These are phyloP conservation scores for Falco cherrug DNA, from an alignment of 2,797 vertebrate species.

Conservation along the genomic window DNA sequence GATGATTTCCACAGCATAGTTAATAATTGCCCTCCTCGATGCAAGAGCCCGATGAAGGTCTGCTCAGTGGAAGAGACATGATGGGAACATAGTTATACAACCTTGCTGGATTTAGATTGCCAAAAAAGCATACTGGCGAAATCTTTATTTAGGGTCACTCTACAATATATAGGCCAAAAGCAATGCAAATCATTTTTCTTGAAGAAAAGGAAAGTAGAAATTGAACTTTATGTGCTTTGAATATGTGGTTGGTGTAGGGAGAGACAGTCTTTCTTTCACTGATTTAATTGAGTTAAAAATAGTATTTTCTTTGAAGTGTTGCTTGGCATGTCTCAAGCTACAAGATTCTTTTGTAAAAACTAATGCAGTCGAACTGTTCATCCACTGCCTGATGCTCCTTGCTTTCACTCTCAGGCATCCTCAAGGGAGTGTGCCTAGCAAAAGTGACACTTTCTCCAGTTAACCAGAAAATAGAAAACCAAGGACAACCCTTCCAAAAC, in stretches of 20 bases:
- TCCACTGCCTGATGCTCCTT: background rate
- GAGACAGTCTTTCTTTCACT: background rate
- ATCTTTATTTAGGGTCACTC: background rate
- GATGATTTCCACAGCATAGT: background rate
- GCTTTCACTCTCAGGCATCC: background rate
- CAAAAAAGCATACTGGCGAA: background rate
- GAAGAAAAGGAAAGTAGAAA: background rate
- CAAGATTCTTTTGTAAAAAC: background rate
- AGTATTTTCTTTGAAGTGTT: constrained; percentile 7
- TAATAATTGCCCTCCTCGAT: background rate
- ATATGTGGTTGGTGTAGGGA: background rate
- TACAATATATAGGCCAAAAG: background rate
- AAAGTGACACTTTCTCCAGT: background rate
- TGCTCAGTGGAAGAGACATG: background rate
- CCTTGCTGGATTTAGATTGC: background rate
- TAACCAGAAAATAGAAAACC: constrained; percentile 35
- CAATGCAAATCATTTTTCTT: background rate
- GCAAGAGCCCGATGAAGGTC: background rate
- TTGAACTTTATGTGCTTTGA: background rate
- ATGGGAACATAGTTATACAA: background rate
- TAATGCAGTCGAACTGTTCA: background rate
- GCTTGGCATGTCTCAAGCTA: background rate
- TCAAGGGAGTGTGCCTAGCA: background rate
- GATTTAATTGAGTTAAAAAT: background rate
- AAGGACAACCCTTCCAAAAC: background rate